phyloP scores from a whole-genome alignment of 1,140 invertebrate genomes.

The Portunus trituberculatus region DNA sequence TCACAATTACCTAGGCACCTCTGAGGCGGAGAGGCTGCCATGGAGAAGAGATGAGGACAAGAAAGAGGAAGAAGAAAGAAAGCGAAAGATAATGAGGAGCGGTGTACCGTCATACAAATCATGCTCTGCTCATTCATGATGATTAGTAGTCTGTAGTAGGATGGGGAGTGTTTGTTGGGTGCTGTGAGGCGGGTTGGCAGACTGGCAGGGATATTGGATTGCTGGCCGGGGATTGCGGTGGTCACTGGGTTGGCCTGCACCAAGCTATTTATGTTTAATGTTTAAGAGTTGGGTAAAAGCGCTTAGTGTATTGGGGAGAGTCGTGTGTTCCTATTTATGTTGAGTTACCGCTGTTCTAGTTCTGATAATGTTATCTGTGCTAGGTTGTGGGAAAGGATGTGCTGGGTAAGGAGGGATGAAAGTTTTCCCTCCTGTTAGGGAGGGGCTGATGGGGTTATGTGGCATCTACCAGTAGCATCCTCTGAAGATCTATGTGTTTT shows the following conservation, averaged over 20 bases:
- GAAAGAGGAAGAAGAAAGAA: neutral
- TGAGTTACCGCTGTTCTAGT: too few relatives aligned
- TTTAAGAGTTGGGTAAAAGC: too few relatives aligned
- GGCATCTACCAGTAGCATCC: too few relatives aligned
- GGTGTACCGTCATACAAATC: neutral
- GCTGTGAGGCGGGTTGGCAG: neutral
- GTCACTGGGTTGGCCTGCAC: neutral
- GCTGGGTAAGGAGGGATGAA: too few relatives aligned
- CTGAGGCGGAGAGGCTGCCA: neutral
- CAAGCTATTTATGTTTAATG: too few relatives aligned
- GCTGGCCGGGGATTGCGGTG: neutral
- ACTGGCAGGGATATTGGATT: neutral
- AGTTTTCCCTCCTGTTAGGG: too few relatives aligned
- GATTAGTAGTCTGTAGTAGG: neutral
- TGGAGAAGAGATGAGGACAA: neutral
- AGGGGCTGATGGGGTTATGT: too few relatives aligned
- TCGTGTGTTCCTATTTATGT: too few relatives aligned
- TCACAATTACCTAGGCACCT: neutral
- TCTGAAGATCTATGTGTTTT: too few relatives aligned
- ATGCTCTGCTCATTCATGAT: neutral
- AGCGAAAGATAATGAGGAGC: neutral
- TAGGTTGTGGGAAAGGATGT: too few relatives aligned
- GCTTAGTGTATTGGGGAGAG: too few relatives aligned
- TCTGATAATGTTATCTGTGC: too few relatives aligned
- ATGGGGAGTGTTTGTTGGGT: neutral